These are phyloP conservation scores for Dendronephthya gigantea DNA, from an alignment of 64 coral and sea anemone genomes.

Conservation along the genomic window DNA sequence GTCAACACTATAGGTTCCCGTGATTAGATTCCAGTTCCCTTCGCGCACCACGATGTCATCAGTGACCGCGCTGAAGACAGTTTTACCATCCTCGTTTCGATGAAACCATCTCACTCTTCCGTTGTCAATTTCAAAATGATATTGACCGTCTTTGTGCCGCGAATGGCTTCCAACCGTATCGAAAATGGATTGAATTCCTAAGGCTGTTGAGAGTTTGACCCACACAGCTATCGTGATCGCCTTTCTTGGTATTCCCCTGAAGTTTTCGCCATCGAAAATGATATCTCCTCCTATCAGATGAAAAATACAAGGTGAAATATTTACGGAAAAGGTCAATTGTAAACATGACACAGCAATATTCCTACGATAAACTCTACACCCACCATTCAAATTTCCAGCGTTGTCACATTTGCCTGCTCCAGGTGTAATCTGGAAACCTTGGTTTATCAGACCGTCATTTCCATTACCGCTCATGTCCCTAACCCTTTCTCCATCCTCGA, in stretches of 20 bases:
- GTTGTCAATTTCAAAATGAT: conserved; percentile 77
- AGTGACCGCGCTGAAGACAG: conserved; percentile 65
- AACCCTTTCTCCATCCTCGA: conserved; percentile 31
- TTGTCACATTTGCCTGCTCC: conserved; percentile 76
- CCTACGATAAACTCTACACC: background rate
- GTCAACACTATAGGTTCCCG: background rate
- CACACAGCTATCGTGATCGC: conserved; percentile 90
- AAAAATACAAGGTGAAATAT: background rate
- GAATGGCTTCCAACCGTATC: conserved; percentile 96
- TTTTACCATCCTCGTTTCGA: conserved; percentile 53
- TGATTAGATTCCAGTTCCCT: background rate
- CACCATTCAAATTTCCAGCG: conserved; percentile 67
- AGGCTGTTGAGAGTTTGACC: conserved; percentile 78
- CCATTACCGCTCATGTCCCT: conserved; percentile 69
- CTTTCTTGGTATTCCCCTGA: conserved; percentile 48
- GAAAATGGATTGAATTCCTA: conserved; percentile 92
- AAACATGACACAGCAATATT: no score
- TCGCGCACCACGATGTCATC: conserved; percentile 27
- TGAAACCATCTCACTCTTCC: conserved; percentile 83
- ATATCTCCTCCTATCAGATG: conserved; percentile 66
- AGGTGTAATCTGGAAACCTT: conserved; percentile 76
- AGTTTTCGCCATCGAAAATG: conserved; percentile 67
- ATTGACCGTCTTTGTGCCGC: conserved; percentile 72
- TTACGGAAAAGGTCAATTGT: no score
- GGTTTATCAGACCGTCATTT: conserved; percentile 56